These are phyloP conservation scores for Cephus pygmeus DNA, from an alignment of 2,888 invertebrate genomes.

Conservation along the genomic window DNA sequence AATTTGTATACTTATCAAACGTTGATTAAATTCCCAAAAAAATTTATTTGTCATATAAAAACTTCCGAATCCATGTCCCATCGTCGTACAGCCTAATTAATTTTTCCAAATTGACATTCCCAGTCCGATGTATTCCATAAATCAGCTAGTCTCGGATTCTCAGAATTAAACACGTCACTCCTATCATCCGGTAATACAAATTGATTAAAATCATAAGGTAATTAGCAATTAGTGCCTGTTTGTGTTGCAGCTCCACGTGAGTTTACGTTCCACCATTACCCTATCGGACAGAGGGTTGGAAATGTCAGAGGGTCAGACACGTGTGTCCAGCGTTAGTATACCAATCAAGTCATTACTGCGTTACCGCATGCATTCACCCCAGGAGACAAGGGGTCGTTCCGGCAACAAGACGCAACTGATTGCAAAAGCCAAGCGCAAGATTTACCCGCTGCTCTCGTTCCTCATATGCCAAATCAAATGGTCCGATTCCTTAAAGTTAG, in stretches of 20 bases:
- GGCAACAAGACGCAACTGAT: not conserved
- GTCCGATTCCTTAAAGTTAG: not conserved
- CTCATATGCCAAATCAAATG: not conserved
- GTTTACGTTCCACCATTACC: constrained; percentile 3
- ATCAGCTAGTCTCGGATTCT: not conserved
- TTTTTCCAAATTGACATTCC: not conserved
- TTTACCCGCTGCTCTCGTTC: not conserved
- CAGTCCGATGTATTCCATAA: not conserved
- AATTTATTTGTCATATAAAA: not conserved
- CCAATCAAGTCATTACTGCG: constrained; percentile 44
- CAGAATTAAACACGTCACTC: not conserved
- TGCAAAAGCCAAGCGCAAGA: not conserved
- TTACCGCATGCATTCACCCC: constrained; percentile 18
- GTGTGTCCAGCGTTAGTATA: constrained; percentile 36
- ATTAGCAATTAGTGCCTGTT: constrained; percentile 36
- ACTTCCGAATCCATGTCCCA: too few species aligned
- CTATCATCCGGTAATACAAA: constrained; percentile 15
- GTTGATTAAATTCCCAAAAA: not conserved
- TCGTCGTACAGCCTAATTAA: not conserved
- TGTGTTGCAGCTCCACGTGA: constrained; percentile 17
- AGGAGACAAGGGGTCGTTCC: not conserved
- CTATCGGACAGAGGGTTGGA: constrained; percentile 28
- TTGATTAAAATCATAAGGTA: constrained; percentile 34
- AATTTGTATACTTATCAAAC: not conserved
- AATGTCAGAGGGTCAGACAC: constrained; percentile 45